Base-by-base conservation (phyloP, 1,140 invertebrate genomes). In the Helicoverpa armigera region DNA sequence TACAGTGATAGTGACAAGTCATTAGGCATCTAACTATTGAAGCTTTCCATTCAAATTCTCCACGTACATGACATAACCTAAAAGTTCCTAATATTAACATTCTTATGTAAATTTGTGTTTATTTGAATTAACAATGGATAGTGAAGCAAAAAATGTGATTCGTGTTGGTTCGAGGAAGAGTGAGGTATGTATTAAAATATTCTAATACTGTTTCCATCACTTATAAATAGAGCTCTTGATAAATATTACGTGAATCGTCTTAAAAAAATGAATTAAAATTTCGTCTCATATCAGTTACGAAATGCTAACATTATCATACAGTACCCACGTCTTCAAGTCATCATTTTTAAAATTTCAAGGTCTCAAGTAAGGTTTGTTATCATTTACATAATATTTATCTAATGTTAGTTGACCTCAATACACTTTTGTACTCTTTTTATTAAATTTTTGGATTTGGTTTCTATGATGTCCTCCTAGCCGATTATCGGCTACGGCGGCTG, bases 91-190 rank as follows among this genome's bases (percentile, higher is more conserved):
- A n/a, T 58, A 43, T 12, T 69, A 31, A n/a, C 43, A 53, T 56
- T 18, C 75, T 86, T 87, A 77, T 69, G 82, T 86, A 80, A 82
- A 86, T 82, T 61, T 58, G 80, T 82, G 74, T 78, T 79, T 81
- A 58, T 53, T 72, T 77, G 16, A 67, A 82, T 83, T 82, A 82
- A 83, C 69, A 83, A 93, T 92, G 90, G 88, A 93, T 82, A 89
- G 80, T 84, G 83, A 91, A 82, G 83, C 81, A 60, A 92, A 89
- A 80, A 88, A 85, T 76, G 82, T 91, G 80, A 90, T 95, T 58
- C 90, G 90, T 70, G 94, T 95, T 23, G 94, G 94, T 73, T 95
- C 94, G 7, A 90, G 94, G 75, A 94, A 95, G 80, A 95, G 94
- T 75, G 93, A 95, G 90, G 94, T 95, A 79, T 81, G 82, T 86